These are phyloP conservation scores for Rugalucina vietnamica DNA, from an alignment of 2,888 invertebrate genomes.

Conservation along the genomic window DNA sequence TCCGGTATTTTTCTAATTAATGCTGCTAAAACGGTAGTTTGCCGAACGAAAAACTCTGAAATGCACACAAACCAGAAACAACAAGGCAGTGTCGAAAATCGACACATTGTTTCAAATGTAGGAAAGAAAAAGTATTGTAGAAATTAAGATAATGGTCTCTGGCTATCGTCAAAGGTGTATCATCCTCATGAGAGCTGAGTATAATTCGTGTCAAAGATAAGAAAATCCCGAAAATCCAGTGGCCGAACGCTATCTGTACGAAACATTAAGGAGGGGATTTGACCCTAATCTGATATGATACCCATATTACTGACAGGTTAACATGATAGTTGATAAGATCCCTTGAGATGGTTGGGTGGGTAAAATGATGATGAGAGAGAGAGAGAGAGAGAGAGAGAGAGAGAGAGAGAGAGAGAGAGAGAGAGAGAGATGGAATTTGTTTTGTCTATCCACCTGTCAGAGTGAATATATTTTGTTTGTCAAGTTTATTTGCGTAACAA, in stretches of 20 bases:
- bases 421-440: slow-evolving; percentile 23
- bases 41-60: too few relatives aligned
- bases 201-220: slow-evolving; percentile 62
- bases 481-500: too few relatives aligned
- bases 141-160: too few relatives aligned
- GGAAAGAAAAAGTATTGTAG: too few relatives aligned
- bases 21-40: too few relatives aligned
- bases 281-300: slow-evolving; percentile 58
- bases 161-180: not conserved
- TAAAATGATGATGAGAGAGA: slow-evolving; percentile 3
- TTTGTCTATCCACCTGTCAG: too few relatives aligned
- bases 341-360: too few relatives aligned
- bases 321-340: slow-evolving; percentile 33
- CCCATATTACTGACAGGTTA: slow-evolving; percentile 45
- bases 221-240: not conserved
- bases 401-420: slow-evolving; percentile 44
- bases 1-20: too few relatives aligned
- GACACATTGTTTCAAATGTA: too few relatives aligned
- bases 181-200: slow-evolving; percentile 49
- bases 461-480: too few relatives aligned
- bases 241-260: not conserved
- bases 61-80: too few relatives aligned
- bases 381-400: slow-evolving; percentile 37
- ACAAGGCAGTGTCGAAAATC: too few relatives aligned
- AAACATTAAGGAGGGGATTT: slow-evolving; percentile 42